Evolutionary conservation across 1,140 invertebrate species (phyloP).

Genomic region (Bombus superbus): DNA sequence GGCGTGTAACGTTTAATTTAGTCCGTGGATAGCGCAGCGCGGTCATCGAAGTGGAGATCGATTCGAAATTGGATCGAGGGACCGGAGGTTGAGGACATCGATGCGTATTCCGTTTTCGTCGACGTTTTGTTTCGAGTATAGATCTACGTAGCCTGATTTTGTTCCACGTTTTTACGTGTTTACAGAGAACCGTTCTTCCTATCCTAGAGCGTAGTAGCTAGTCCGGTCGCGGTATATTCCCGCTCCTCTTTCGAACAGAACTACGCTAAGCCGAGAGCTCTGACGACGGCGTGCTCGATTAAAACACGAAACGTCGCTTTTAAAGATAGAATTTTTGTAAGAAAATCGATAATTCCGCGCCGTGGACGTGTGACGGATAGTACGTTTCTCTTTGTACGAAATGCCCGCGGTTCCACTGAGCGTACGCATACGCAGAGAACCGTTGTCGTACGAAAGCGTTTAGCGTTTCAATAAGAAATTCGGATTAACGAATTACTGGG

Average conservation of each 20-base stretch:
- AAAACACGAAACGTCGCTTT: background rate
- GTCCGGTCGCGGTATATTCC: background rate
- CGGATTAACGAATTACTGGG: constrained; percentile 17
- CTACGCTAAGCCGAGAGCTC: background rate
- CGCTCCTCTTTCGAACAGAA: background rate
- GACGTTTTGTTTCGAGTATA: background rate
- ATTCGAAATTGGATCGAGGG: constrained; percentile 3
- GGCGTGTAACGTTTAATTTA: background rate
- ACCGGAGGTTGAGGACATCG: constrained; percentile 15
- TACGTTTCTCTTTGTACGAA: background rate
- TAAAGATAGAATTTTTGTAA: background rate
- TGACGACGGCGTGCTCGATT: constrained; percentile 1
- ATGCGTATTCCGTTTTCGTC: background rate
- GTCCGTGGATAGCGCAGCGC: background rate
- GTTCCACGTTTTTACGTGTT: background rate
- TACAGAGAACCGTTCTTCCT: constrained; percentile 8
- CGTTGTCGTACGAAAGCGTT: background rate
- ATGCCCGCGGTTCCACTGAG: background rate
- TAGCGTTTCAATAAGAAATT: constrained; percentile 7
- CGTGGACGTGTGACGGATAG: background rate
- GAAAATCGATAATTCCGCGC: constrained; percentile 7
- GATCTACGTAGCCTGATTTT: background rate
- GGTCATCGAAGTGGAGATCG: background rate
- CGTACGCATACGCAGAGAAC: no score
- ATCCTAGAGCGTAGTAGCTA: background rate